Conservation (phyloP, 2,113 vertebrate species). For the Seriola quinqueradiata region DNA sequence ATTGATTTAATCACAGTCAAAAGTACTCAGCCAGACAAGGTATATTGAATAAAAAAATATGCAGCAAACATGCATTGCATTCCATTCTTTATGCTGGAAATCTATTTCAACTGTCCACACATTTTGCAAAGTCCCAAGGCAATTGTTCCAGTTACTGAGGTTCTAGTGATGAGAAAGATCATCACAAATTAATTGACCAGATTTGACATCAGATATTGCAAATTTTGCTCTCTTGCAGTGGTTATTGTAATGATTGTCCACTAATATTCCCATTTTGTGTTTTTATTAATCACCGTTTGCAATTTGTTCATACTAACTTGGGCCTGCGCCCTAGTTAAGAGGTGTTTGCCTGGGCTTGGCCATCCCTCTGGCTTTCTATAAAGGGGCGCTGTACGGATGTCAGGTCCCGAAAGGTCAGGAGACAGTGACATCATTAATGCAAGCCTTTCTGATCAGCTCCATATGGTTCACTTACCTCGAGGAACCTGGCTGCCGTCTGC, state of each 20-base stretch:
- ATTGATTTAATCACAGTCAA: slow-evolving; percentile 14
- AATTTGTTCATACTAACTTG: slow-evolving; percentile 1
- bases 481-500: slow-evolving; percentile 10
- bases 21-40: not conserved
- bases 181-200: not conserved
- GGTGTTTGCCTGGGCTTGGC: slow-evolving; percentile 34
- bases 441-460: slow-evolving; percentile 71
- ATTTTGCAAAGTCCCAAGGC: not conserved
- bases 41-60: not conserved
- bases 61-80: not conserved
- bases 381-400: slow-evolving; percentile 68
- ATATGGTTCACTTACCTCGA: slow-evolving; percentile 60
- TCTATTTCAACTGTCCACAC: not conserved
- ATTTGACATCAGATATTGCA: too few species aligned
- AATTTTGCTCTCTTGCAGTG: not conserved
- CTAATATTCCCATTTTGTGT: not conserved
- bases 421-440: slow-evolving; percentile 80
- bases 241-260: not conserved
- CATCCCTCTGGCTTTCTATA: slow-evolving; percentile 67
- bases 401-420: slow-evolving; percentile 70
- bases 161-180: not conserved
- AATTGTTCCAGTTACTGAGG: not conserved
- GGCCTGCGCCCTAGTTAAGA: slow-evolving; percentile 15
- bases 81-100: not conserved
- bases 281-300: not conserved